Base-by-base conservation (phyloP, 2,888 invertebrate genomes). In the Metalampra italica region DNA sequence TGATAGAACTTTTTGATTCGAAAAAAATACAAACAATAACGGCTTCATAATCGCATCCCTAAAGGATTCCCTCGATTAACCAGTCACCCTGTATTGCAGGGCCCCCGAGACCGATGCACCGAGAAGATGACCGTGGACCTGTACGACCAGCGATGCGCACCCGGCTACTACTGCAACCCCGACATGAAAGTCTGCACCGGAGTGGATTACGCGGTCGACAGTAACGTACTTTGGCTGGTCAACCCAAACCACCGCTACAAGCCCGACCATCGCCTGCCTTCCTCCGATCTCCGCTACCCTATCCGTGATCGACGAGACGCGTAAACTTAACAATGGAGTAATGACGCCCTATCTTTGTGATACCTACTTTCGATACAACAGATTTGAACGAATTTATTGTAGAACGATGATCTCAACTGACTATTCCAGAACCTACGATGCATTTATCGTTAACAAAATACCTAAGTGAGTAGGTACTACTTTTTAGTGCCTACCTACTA, bases 141-240 rank as follows among this genome's bases (percentile, higher is more conserved):
- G 3, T 82, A 68, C 52, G 83, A 82, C 0, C 77, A 77, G 55
- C 78, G 75, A 52, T 87, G 87, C 57, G 83, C 81, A 0, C 72
- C 71, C 0, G 85, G 85, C 0, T 82, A 70, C 56, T 71, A 74
- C 57, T 87, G 87, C 68, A 67, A 83, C 62, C 71, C 69, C 47
- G 57, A 62, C 14, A 57, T 75, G 7, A 78, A 80, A 13, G 58
- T 70, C 1, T 86, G 86, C 70, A 75, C 68, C 1, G 85, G 85
- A 1, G 51, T 71, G 7, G 75, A 69, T 11, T 75, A 57, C 56
- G 62, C 62, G 5, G 57, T 76, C 14, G 69, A 77, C 56, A 79
- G 62, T 56, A 70, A 64, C 47, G 48, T 64, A 14, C 76, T 67
- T 39, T 71, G 66, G 59, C 56, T 67, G 1, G 54, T 78, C 29